Percentiles rank a stretch among this genome's conserved stretches.
These are phyloP conservation scores for Eupithecia exiguata DNA, from an alignment of 2,888 invertebrate species.

Conservation along the genomic window DNA sequence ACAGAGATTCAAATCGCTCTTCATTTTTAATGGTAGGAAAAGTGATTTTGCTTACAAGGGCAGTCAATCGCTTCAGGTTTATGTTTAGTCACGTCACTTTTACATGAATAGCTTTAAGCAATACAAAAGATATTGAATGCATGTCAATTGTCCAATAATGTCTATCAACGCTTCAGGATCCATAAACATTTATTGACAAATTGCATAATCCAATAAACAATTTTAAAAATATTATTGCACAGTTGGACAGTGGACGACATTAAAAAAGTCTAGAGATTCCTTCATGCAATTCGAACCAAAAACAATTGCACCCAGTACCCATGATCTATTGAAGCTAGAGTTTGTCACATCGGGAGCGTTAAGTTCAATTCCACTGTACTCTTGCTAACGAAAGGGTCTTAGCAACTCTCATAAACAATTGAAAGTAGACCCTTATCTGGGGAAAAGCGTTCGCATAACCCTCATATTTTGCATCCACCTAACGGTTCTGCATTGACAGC, in stretches of 20 bases:
- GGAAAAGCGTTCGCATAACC: slow-evolving; percentile 16
- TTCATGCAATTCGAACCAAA: not conserved
- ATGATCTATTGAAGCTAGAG: not conserved
- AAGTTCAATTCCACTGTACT: not conserved
- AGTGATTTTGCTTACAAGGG: not conserved
- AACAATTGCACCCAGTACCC: not conserved
- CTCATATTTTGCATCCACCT: slow-evolving; percentile 30
- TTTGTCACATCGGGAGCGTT: not conserved
- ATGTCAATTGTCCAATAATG: not conserved
- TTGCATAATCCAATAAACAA: not conserved
- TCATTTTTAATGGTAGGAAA: not conserved
- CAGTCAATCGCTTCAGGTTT: not conserved
- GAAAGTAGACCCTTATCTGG: slow-evolving; percentile 14
- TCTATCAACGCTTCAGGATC: not conserved
- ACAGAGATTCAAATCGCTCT: not conserved
- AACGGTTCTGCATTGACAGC: slow-evolving; percentile 29
- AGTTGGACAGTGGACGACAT: too few species aligned
- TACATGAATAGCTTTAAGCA: not conserved
- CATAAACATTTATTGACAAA: not conserved
- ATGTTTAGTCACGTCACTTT: not conserved
- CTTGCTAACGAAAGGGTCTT: not conserved
- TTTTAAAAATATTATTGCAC: not conserved
- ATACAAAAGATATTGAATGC: not conserved
- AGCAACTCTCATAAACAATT: slow-evolving; percentile 9
- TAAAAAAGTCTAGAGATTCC: not conserved